Conservation (phyloP, 2,888 invertebrate genomes). For the Polyommatus icarus region DNA sequence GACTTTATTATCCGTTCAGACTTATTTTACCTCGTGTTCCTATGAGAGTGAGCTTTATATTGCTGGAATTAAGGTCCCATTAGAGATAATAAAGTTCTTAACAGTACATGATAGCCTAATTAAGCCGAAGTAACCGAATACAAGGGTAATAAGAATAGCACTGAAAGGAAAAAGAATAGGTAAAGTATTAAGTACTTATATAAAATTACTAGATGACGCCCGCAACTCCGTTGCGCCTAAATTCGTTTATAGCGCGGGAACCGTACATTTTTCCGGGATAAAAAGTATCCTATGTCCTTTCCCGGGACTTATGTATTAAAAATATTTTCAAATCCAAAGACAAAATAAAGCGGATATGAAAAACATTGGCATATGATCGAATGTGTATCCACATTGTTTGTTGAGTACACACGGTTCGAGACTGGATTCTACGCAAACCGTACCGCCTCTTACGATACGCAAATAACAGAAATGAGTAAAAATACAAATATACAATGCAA, state of each 20-base stretch:
- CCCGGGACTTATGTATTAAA: neutral
- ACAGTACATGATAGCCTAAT: neutral
- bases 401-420: slow-evolving; percentile 59
- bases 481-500: slow-evolving; percentile 13
- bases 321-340: slow-evolving; percentile 37
- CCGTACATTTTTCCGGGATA: too few species aligned
- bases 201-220: too few species aligned
- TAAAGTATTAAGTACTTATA: too few species aligned
- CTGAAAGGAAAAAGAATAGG: too few species aligned
- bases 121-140: neutral
- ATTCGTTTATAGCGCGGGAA: too few species aligned
- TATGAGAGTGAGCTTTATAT: too few species aligned
- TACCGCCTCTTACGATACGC: slow-evolving; percentile 45
- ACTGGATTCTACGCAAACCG: slow-evolving; percentile 46
- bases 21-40: too few species aligned
- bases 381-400: slow-evolving; percentile 60
- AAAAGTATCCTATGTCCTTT: too few species aligned
- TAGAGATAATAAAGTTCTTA: too few species aligned
- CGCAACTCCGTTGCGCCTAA: too few species aligned
- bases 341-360: slow-evolving; percentile 61
- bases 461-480: slow-evolving; percentile 47
- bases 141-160: neutral
- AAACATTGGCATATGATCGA: slow-evolving; percentile 57
- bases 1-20: too few species aligned
- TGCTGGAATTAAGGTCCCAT: too few species aligned